phyloP scores from a whole-genome alignment of 1,140 invertebrate species.

The Zaprionus gabonicus region DNA sequence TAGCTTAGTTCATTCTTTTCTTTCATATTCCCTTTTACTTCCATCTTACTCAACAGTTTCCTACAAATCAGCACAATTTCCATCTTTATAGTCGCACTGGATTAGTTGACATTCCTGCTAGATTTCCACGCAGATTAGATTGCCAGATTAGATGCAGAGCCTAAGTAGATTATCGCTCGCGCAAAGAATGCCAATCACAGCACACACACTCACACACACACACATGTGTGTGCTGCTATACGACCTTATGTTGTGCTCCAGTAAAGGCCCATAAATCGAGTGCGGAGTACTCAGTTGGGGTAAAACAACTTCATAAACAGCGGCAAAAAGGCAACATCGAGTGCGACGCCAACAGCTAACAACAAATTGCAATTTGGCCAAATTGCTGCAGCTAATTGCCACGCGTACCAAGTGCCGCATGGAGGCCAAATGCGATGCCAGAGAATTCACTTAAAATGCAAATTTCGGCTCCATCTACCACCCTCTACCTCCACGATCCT shows the following conservation, averaged over 20 bases:
- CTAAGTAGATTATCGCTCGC: neutral
- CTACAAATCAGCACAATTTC: neutral
- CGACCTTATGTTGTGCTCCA: conserved; percentile 19
- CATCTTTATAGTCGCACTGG: neutral
- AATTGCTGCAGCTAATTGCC: conserved; percentile 78
- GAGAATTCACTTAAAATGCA: conserved; percentile 82
- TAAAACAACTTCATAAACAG: conserved; percentile 75
- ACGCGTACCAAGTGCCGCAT: conserved; percentile 58
- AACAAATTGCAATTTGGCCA: conserved; percentile 81
- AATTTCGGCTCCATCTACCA: conserved; percentile 45
- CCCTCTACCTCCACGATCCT: neutral
- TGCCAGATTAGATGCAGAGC: neutral
- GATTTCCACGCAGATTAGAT: conserved; percentile 2
- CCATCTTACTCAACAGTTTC: neutral
- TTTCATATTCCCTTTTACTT: neutral
- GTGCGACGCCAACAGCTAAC: conserved; percentile 72
- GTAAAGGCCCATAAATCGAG: conserved; percentile 54
- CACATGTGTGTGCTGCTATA: neutral
- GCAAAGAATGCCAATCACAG: conserved; percentile 1
- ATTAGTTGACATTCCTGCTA: neutral
- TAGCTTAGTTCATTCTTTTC: too few relatives aligned
- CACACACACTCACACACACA: neutral
- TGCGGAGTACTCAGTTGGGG: conserved; percentile 2
- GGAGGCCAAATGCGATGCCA: conserved; percentile 64
- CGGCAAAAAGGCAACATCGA: conserved; percentile 38